Base-by-base conservation (phyloP, 2,888 invertebrate genomes). In the Parnassius orleans region DNA sequence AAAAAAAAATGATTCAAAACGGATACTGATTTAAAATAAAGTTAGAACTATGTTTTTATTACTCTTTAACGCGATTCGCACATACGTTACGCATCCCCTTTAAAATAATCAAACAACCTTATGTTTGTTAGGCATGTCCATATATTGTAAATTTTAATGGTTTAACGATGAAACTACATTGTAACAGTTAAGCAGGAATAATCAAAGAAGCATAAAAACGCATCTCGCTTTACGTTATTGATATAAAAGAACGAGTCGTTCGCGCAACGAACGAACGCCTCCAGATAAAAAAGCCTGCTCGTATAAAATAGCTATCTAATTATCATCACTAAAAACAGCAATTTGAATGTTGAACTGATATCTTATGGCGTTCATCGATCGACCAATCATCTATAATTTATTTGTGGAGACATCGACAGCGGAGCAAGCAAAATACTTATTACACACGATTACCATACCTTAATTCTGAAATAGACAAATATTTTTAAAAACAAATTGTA, bases 281-380 rank as follows among this genome's bases (percentile, higher is more conserved):
- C 47, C 5, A 60, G 66, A 66, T 65, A 59, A 59, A 64, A 63
- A 63, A 69, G 60, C 64, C 65, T 54, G 69, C 69, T 65, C 66
- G 59, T 63, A 68, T 58, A 57, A 66, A 61, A 64, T 64, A 68
- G 62, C 68, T 71, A 62, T 74, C 72, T 73, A 76, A 78, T 75
- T 76, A 76, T 71, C 70, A 69, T 66, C 72, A 71, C 68, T 75
- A 71, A 74, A 64, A 75, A 72, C 70, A 68, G 74, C 72, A 71
- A 75, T 76, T 74, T 74, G 54, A 70, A 69, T 73, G 65, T 69
- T 70, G 67, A 70, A 71, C 68, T 73, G 66, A 68, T 74, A 72
- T 57, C 52, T 53, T 44, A 33, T 12, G n/a, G 42, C 33, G 56
- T 19, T 19, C 56, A 50, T 57, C 57, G 63, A 50, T 57, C 57